Conservation (phyloP, 2,113 vertebrate species). For the Chaetodon trifascialis region DNA sequence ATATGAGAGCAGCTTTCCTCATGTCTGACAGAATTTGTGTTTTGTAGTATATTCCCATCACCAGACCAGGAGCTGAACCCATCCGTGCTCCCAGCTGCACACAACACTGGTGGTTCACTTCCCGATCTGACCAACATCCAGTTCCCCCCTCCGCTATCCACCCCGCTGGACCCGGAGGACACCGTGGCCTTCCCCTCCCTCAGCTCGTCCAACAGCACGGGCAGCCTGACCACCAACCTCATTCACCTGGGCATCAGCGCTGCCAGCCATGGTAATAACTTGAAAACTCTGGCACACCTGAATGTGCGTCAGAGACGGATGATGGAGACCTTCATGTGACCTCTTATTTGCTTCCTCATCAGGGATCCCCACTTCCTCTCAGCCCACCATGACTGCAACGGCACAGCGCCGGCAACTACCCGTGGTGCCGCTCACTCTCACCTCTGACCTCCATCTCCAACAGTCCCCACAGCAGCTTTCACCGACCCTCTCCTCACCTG, state of each 20-base stretch:
- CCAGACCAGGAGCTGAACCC: conserved; percentile 93
- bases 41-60: conserved; percentile 93
- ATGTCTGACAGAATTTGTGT: background rate
- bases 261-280: conserved; percentile 86
- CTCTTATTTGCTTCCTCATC: conserved; percentile 4
- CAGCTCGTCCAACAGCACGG: conserved; percentile 90
- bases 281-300: background rate
- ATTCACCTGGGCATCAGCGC: conserved; percentile 93
- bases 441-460: conserved; percentile 87
- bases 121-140: conserved; percentile 98
- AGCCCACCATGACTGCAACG: conserved; percentile 83
- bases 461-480: conserved; percentile 91
- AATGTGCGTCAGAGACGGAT: background rate
- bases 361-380: conserved; percentile 88
- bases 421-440: conserved; percentile 88
- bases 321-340: background rate
- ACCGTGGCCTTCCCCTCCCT: conserved; percentile 89
- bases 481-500: conserved; percentile 89
- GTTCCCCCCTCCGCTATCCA: conserved; percentile 96
- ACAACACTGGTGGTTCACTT: conserved; percentile 96
- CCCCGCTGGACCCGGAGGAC: conserved; percentile 95
- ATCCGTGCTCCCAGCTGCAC: conserved; percentile 89
- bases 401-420: conserved; percentile 86
- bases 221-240: conserved; percentile 93
- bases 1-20: background rate